A percentile compares a stretch with the other conserved stretches of the same genome.
Conservation (phyloP, 2,113 vertebrate genomes). For the Vombatus ursinus region DNA sequence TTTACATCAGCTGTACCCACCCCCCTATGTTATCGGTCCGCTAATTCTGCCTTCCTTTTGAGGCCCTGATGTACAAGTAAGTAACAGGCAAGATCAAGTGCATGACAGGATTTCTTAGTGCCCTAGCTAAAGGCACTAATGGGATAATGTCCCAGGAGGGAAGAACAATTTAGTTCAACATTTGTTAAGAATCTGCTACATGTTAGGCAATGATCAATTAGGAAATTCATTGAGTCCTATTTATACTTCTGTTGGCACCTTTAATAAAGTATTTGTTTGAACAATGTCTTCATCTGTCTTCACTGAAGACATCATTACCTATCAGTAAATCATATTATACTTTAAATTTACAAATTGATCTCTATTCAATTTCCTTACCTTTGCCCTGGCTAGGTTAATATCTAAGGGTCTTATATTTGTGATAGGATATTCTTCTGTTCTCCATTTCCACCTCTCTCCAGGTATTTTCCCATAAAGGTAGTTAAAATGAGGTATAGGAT, state of each 20-base stretch:
- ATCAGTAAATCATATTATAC: background rate
- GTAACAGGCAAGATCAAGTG: background rate
- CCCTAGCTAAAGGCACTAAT: background rate
- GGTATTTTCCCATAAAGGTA: background rate
- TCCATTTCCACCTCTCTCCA: background rate
- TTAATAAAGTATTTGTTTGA: background rate
- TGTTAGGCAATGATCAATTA: background rate
- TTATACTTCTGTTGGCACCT: background rate
- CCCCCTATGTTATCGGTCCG: background rate
- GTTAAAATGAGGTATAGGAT: background rate
- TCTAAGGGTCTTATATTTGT: background rate
- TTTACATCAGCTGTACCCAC: background rate
- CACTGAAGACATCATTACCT: background rate
- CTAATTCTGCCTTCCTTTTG: background rate
- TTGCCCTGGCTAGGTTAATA: background rate
- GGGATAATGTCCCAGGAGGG: background rate
- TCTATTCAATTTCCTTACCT: background rate
- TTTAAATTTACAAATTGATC: background rate
- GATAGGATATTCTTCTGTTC: background rate
- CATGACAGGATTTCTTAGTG: background rate
- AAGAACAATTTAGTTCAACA: background rate
- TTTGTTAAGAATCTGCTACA: background rate
- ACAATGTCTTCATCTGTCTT: background rate
- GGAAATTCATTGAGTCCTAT: background rate
- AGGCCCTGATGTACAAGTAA: background rate